A percentile compares a stretch with the other conserved stretches of the same genome.
phyloP scores from a whole-genome alignment of 1,140 invertebrate genomes.

The Trichogramma pretiosum region DNA sequence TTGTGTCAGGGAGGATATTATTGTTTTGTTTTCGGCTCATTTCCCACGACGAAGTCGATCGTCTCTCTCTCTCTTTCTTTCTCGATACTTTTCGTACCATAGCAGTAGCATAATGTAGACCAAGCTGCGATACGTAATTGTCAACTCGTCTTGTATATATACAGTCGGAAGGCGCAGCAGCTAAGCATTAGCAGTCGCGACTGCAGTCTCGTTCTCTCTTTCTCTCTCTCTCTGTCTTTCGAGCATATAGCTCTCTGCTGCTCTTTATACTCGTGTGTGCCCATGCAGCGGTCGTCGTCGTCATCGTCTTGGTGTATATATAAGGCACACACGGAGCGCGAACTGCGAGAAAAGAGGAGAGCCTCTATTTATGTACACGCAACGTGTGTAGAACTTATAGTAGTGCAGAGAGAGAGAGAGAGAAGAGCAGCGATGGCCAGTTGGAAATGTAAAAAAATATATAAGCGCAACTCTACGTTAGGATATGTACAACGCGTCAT shows the following conservation, averaged over 20 bases:
- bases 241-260: no score
- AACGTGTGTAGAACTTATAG: conserved; percentile 2
- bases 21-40: no score
- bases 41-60: no score
- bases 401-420: neutral
- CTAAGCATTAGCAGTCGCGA: neutral
- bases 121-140: neutral
- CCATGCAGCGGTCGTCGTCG: no score
- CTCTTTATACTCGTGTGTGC: no score
- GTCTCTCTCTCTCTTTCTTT: neutral
- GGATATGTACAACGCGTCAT: neutral
- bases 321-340: no score
- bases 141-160: neutral
- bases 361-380: no score
- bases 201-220: conserved; percentile 7
- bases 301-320: no score
- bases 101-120: neutral
- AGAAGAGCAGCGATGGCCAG: neutral
- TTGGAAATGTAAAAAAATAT: neutral
- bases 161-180: neutral
- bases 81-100: neutral
- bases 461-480: conserved; percentile 3
- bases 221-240: no score
- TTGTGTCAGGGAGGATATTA: no score
- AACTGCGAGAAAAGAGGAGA: no score